Percentiles rank a stretch among this genome's conserved stretches.
Conservation (phyloP, 2,797 vertebrate genomes). For the Thaleichthys pacificus region DNA sequence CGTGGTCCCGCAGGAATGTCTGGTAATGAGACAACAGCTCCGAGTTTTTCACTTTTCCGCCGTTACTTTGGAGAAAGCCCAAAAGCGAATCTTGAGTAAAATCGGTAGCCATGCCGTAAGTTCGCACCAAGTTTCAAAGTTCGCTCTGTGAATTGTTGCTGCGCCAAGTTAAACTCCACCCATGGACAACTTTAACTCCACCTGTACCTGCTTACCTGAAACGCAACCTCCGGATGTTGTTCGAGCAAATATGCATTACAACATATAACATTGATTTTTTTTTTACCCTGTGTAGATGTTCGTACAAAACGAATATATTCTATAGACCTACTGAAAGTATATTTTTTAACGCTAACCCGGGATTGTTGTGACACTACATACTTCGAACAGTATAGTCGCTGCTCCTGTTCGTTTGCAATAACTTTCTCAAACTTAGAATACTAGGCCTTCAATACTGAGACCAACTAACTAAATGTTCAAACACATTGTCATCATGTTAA, state of each 20-base stretch:
- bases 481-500: background rate
- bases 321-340: background rate
- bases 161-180: constrained; percentile 33
- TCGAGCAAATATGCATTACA: background rate
- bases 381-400: background rate
- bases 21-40: constrained; percentile 83
- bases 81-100: constrained; percentile 86
- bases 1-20: constrained; percentile 75
- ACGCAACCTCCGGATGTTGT: background rate
- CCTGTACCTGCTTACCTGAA: constrained; percentile 57
- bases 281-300: too few species aligned
- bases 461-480: background rate
- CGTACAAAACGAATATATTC: background rate
- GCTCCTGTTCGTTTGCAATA: background rate
- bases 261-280: background rate
- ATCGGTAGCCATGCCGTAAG: constrained; percentile 77
- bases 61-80: constrained; percentile 78
- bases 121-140: constrained; percentile 25
- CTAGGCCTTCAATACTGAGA: background rate
- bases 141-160: constrained; percentile 9
- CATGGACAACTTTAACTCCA: constrained; percentile 35
- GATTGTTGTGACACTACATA: too few species aligned
- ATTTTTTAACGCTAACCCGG: background rate
- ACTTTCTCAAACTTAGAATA: background rate
- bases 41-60: constrained; percentile 82